Evolutionary conservation across 2,797 vertebrate species (phyloP), one percentile per base, ranked within the genome.

Genomic region (Myripristis murdjan): DNA sequence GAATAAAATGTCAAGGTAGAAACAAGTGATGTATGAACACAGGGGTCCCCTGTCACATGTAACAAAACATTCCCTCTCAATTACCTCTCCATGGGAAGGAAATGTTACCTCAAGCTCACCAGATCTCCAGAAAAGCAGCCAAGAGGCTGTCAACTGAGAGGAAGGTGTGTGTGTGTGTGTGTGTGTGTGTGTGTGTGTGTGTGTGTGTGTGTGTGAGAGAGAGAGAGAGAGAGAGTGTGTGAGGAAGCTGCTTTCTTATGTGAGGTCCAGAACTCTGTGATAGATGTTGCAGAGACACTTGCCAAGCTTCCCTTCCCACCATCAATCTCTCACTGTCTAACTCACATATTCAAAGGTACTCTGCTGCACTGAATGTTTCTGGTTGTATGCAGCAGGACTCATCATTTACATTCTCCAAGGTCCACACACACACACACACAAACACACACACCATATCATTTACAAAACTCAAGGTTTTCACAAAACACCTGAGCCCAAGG

Each of bases 321-420:
- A 56, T 61, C 28, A 62, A 72, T 81, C 64, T 53, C 57, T 53
- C 62, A 26, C 37, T 48, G 37, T 47, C n/a, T 49, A 31, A 48
- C 48, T 41, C 43, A 51, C 46, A 39, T 15, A 33, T 37, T 22
- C 20, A 54, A 37, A 37, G 11, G 11, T 39, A 14, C 37, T 39
- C 37, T 39, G 37, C 37, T 37, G 12, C 9, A 46, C 46, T 23
- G 71, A 31, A 35, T 12, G 20, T 35, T 71, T 70, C 55, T 47
- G 24, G 39, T 44, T 28, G 33, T 44, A 67, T n/a, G n/a, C 61
- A 47, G 48, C 18, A 33, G 33, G 33, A 39, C 35, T 14, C 10
- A 11, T 39, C 37, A 11, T 39, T 39, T 39, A 44, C 16, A 22
- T 62, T 18, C 23, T 35, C 31, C 37, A 39, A 39, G 37, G 37